phyloP scores from a whole-genome alignment of 1,140 invertebrate genomes.

The Archivesica marissinica region DNA sequence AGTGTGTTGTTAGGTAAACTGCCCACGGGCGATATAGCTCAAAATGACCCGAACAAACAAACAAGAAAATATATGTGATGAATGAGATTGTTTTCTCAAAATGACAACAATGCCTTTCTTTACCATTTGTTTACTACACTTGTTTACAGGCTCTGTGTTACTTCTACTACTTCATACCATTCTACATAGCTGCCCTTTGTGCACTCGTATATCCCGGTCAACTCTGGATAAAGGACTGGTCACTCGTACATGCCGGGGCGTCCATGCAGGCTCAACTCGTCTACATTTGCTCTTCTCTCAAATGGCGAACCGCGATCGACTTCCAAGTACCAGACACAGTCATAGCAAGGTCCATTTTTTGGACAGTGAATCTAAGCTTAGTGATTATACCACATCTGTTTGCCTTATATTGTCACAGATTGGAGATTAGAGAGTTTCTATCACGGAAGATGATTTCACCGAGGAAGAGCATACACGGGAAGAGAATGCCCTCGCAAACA shows the following conservation, averaged over 20 bases:
- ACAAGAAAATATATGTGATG: neutral
- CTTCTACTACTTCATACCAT: constrained; percentile 56
- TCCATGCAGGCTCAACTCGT: constrained; percentile 50
- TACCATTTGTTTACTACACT: neutral
- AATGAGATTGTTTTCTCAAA: neutral
- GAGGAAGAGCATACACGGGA: neutral
- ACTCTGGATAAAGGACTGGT: constrained; percentile 57
- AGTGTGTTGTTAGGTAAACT: too few relatives aligned
- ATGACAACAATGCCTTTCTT: neutral
- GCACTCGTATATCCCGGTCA: constrained; percentile 49
- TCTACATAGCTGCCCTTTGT: constrained; percentile 37
- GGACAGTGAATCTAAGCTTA: constrained; percentile 56
- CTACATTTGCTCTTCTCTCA: constrained; percentile 41
- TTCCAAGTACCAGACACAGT: constrained; percentile 39
- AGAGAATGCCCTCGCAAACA: neutral
- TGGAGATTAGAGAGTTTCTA: constrained; percentile 15
- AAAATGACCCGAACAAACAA: too few relatives aligned
- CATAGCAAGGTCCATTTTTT: constrained; percentile 37
- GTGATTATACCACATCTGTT: constrained; percentile 54
- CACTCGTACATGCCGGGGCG: constrained; percentile 45
- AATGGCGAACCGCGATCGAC: constrained; percentile 36
- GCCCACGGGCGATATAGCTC: too few relatives aligned
- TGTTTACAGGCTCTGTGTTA: constrained; percentile 49
- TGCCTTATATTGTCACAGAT: constrained; percentile 56
- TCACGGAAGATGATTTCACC: neutral